Conservation (phyloP, 2,888 invertebrate species). For the Petrolisthes cinctipes region DNA sequence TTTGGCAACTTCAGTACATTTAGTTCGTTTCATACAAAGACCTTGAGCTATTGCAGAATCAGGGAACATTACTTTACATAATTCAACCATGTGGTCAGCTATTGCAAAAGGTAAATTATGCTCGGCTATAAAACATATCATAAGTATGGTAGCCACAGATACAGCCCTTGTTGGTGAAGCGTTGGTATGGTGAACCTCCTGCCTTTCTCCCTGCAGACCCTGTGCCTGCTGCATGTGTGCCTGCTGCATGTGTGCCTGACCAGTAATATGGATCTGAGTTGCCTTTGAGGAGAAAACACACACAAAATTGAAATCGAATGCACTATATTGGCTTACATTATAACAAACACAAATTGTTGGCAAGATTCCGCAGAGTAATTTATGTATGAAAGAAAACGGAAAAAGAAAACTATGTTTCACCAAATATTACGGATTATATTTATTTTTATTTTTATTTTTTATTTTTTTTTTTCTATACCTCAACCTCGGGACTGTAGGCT, state of each 20-base stretch:
- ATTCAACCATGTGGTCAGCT: conserved; percentile 23
- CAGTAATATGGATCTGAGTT: neutral
- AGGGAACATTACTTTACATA: conserved; percentile 32
- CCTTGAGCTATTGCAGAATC: conserved; percentile 28
- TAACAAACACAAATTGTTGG: neutral
- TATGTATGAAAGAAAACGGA: neutral
- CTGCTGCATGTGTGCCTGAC: neutral
- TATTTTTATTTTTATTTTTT: too few relatives aligned
- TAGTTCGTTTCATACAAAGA: conserved; percentile 9
- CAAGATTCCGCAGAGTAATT: neutral
- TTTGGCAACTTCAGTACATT: conserved; percentile 21
- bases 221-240: neutral
- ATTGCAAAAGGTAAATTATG: conserved; percentile 22
- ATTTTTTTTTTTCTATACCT: too few relatives aligned
- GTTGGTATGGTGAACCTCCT: neutral
- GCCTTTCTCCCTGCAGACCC: neutral
- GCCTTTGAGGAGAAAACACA: neutral
- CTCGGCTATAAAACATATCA: conserved; percentile 29
- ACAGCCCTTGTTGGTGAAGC: neutral
- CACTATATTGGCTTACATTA: neutral
- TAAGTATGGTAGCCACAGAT: conserved; percentile 1
- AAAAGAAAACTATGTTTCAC: neutral
- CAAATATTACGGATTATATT: neutral
- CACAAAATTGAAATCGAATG: neutral
- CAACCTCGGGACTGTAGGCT: too few relatives aligned